phyloP scores from a whole-genome alignment of 2,113 vertebrate genomes.

The Todiramphus saurophagus region DNA sequence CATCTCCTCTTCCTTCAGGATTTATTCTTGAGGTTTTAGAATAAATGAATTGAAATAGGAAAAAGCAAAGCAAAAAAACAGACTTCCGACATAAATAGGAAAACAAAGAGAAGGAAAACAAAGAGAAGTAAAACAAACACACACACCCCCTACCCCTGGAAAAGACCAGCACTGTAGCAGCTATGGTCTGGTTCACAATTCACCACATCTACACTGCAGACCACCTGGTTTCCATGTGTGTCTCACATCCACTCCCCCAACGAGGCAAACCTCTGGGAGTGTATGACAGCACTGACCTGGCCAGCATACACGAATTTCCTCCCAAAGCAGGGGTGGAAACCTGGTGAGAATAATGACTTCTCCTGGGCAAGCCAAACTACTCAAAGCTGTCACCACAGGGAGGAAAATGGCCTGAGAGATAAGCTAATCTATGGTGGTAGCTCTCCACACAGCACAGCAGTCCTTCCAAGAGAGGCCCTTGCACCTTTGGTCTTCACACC shows the following conservation, averaged over 20 bases:
- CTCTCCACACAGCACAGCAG: background rate
- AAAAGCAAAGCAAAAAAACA: background rate
- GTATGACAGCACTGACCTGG: background rate
- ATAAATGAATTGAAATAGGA: background rate
- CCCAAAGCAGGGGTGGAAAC: background rate
- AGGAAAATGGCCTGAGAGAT: background rate
- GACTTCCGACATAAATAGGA: background rate
- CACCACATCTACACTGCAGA: background rate
- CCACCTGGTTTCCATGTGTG: accelerated
- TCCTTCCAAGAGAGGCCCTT: background rate
- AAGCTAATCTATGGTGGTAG: background rate
- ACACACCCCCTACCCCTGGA: background rate
- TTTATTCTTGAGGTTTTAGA: constrained; percentile 23
- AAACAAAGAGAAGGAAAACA: background rate
- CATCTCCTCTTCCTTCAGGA: background rate
- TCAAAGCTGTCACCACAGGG: background rate
- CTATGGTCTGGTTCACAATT: background rate
- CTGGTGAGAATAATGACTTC: background rate
- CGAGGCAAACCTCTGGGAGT: background rate
- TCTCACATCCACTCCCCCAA: background rate
- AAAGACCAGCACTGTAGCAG: background rate
- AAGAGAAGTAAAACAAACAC: background rate
- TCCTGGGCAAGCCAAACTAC: background rate
- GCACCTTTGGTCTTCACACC: background rate
- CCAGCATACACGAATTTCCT: background rate